These are phyloP conservation scores for Euphydryas editha DNA, from an alignment of 2,888 invertebrate genomes.

Conservation along the genomic window DNA sequence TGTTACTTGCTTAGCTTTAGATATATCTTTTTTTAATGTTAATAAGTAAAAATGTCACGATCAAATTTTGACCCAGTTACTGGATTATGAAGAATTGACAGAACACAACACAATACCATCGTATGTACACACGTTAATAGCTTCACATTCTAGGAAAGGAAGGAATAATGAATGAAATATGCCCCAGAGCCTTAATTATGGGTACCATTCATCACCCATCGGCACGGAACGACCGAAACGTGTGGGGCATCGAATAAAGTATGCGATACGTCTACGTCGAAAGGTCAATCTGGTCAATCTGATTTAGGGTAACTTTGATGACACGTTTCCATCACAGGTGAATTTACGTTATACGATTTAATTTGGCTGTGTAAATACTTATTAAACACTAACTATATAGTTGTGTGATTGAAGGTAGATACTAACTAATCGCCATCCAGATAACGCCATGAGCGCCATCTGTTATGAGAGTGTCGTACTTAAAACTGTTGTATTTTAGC, in stretches of 20 bases:
- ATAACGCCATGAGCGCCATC: too few relatives aligned
- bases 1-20: too few relatives aligned
- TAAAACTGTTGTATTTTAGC: too few relatives aligned
- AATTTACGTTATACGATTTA: not conserved
- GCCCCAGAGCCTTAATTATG: conserved; percentile 38
- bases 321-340: conserved; percentile 10
- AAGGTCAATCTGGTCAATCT: conserved; percentile 33
- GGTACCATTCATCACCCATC: conserved; percentile 38
- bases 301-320: conserved; percentile 25
- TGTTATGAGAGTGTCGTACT: too few relatives aligned
- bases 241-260: conserved; percentile 37
- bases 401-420: too few relatives aligned
- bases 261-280: conserved; percentile 35
- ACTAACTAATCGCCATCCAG: too few relatives aligned
- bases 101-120: not conserved
- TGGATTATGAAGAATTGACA: not conserved
- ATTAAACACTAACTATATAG: not conserved
- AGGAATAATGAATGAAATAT: conserved; percentile 39
- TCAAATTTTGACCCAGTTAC: too few relatives aligned
- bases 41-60: too few relatives aligned
- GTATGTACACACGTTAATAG: not conserved
- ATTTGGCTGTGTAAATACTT: not conserved
- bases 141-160: conserved; percentile 19
- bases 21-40: too few relatives aligned
- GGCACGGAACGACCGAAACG: conserved; percentile 38